Conservation (phyloP, 1,140 invertebrate species). For the Aphaenogaster floridana region DNA sequence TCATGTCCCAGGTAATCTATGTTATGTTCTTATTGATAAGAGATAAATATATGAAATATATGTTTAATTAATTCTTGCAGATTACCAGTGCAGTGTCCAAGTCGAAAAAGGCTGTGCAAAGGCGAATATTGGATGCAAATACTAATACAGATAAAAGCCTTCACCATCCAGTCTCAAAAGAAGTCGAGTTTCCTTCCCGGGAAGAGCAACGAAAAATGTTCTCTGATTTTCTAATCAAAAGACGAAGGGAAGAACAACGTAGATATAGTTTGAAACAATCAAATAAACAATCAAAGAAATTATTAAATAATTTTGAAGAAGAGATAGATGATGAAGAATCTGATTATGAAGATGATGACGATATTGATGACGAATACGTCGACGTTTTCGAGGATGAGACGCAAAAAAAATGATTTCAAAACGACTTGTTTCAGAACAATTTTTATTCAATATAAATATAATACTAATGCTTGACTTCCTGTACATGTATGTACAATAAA, state of each 20-base stretch:
- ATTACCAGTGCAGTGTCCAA: constrained; percentile 72
- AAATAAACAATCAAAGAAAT: too few species aligned
- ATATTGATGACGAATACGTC: neutral
- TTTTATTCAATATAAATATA: constrained; percentile 52
- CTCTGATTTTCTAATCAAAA: constrained; percentile 70
- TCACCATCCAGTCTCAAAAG: neutral
- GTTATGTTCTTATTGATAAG: neutral
- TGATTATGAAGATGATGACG: constrained; percentile 16
- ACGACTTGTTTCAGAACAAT: neutral
- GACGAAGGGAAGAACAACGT: constrained; percentile 54
- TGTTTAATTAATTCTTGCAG: constrained; percentile 63
- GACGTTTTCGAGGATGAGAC: constrained; percentile 24
- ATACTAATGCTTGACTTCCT: constrained; percentile 47
- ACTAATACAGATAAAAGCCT: neutral
- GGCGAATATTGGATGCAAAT: neutral
- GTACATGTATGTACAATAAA: constrained; percentile 50
- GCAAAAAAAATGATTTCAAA: neutral
- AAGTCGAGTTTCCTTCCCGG: constrained; percentile 10
- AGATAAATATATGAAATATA: constrained; percentile 7
- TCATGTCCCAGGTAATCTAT: constrained; percentile 87
- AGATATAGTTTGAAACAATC: neutral
- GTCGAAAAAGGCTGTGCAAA: neutral
- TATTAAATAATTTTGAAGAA: constrained; percentile 13
- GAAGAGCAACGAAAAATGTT: constrained; percentile 69
- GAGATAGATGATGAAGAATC: constrained; percentile 6